Percentiles rank a stretch among this genome's conserved stretches.
These are phyloP conservation scores for Chloroceryle inda DNA, from an alignment of 2,797 vertebrate genomes.

Conservation along the genomic window DNA sequence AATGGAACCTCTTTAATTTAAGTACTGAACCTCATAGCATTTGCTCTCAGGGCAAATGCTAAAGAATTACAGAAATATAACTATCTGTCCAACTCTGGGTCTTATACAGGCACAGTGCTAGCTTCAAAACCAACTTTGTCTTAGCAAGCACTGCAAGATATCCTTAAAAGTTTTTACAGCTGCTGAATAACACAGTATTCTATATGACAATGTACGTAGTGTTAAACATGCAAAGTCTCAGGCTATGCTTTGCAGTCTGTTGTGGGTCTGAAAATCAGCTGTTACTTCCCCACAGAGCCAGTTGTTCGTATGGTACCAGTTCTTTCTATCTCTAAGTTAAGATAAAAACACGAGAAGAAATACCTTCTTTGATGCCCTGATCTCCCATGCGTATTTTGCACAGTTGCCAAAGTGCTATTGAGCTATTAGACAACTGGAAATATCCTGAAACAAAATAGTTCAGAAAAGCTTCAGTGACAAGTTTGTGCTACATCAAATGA, in stretches of 20 bases:
- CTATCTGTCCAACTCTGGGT: background rate
- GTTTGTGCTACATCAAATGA: background rate
- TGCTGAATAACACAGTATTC: background rate
- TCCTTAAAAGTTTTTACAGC: background rate
- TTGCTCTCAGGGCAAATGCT: background rate
- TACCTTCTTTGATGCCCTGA: background rate
- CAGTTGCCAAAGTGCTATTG: background rate
- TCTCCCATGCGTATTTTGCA: background rate
- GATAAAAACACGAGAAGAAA: background rate
- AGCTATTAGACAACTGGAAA: background rate
- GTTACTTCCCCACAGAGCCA: background rate
- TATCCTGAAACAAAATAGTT: background rate
- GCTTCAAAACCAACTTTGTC: background rate
- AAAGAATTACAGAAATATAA: background rate
- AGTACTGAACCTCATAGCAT: background rate
- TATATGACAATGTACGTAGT: background rate
- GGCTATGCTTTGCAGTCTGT: background rate
- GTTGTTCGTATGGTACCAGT: background rate
- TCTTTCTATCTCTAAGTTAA: background rate
- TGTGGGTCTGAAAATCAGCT: background rate
- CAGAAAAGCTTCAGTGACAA: background rate
- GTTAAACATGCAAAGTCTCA: background rate
- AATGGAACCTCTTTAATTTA: slow-evolving; percentile 4
- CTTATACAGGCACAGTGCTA: background rate
- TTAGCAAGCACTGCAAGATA: background rate